Conservation (phyloP, 2,797 vertebrate species). For the Falco cherrug region DNA sequence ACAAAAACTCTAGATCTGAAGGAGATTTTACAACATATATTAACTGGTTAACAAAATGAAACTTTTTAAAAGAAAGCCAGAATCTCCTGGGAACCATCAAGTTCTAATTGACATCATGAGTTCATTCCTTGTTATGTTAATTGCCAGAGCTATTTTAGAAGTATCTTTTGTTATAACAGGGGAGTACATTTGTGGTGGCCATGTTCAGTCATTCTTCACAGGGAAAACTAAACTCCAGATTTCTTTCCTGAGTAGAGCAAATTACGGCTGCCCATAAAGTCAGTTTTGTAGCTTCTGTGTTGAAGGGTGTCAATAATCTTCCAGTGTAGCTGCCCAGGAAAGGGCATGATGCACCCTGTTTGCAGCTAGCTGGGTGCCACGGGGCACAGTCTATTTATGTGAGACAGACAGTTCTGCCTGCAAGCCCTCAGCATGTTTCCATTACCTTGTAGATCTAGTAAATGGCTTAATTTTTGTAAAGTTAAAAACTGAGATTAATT, state of each 20-base stretch:
- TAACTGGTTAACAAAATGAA: conserved; percentile 9
- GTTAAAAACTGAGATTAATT: background rate
- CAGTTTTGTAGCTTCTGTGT: background rate
- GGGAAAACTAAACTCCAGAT: background rate
- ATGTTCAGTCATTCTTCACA: background rate
- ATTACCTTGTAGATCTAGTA: background rate
- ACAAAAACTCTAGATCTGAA: background rate
- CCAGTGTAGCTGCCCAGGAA: background rate
- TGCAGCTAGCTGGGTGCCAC: background rate
- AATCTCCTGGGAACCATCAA: conserved; percentile 3
- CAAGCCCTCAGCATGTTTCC: background rate
- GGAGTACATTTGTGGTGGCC: background rate
- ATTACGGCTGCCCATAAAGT: background rate
- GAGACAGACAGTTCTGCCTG: background rate
- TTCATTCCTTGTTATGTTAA: conserved; percentile 49
- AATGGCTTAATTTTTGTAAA: background rate
- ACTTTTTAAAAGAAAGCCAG: background rate
- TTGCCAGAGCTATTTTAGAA: conserved; percentile 44
- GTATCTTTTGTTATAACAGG: background rate
- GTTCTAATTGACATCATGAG: background rate
- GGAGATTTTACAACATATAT: background rate
- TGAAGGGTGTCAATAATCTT: background rate
- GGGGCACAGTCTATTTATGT: background rate
- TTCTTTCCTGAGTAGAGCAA: background rate
- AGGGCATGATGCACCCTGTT: background rate